Evolutionary conservation across 1,140 invertebrate genomes (phyloP).

Genomic region (Achroia grisella): DNA sequence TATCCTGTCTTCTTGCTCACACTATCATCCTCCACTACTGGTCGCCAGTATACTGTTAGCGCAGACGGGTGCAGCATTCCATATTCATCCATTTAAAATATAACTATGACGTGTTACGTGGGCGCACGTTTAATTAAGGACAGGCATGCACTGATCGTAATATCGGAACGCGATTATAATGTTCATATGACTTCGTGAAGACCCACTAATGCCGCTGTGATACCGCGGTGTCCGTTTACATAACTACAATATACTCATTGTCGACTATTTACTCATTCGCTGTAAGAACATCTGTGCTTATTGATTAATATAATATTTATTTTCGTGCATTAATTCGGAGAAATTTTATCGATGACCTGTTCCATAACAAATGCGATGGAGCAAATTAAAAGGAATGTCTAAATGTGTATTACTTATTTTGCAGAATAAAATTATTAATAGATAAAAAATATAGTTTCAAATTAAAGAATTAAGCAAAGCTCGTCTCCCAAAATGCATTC

Average conservation of each 20-base stretch:
- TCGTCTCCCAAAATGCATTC: no score
- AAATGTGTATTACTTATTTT: no score
- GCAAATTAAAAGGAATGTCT: no score
- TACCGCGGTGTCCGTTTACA: slow-evolving; percentile 59
- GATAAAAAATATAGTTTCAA: no score
- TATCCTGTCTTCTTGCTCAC: no score
- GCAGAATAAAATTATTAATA: no score
- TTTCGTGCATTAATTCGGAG: neutral
- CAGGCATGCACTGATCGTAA: slow-evolving; percentile 60
- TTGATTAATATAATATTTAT: slow-evolving; percentile 19
- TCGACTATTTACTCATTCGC: neutral
- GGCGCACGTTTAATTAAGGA: slow-evolving; percentile 58
- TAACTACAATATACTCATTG: slow-evolving; percentile 27
- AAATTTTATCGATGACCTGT: neutral
- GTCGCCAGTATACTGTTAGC: no score
- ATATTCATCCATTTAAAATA: slow-evolving; percentile 1
- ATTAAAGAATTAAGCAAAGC: no score
- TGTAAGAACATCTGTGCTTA: slow-evolving; percentile 11
- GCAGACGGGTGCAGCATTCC: no score
- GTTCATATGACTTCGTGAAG: slow-evolving; percentile 69
- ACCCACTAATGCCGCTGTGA: slow-evolving; percentile 46
- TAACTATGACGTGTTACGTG: neutral
- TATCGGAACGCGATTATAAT: slow-evolving; percentile 71
- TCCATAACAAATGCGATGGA: no score
- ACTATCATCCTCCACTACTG: no score